A percentile compares a stretch with the other conserved stretches of the same genome.
phyloP scores from a whole-genome alignment of 2,797 vertebrate genomes.

The Malurus leucopterus region DNA sequence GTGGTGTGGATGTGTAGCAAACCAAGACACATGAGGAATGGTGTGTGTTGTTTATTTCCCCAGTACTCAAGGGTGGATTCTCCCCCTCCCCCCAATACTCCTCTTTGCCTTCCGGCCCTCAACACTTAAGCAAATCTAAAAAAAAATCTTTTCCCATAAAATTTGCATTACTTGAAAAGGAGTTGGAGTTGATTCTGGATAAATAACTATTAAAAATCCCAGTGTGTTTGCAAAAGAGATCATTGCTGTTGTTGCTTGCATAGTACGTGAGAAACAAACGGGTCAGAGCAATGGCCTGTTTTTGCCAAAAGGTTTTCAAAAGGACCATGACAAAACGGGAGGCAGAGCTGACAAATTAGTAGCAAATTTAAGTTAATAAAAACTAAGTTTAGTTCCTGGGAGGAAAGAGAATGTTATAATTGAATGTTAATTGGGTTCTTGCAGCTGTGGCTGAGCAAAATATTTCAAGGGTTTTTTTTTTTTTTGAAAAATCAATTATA shows the following conservation, averaged over 20 bases:
- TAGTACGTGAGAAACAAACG: neutral
- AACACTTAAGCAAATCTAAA: neutral
- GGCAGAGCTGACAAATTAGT: neutral
- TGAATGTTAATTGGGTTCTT: neutral
- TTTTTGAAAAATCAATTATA: neutral
- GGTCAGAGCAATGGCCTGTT: neutral
- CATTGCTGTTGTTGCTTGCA: neutral
- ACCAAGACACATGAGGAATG: neutral
- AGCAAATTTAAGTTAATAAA: neutral
- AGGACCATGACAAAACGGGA: neutral
- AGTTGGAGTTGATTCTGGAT: neutral
- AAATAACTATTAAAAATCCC: neutral
- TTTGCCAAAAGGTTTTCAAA: neutral
- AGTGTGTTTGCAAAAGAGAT: neutral
- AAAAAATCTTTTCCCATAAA: neutral
- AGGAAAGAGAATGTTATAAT: neutral
- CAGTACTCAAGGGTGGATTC: neutral
- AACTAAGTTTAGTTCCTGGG: neutral
- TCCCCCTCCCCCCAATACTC: accelerated
- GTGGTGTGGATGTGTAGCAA: neutral
- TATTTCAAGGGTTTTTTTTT: neutral
- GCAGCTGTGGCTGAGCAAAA: neutral
- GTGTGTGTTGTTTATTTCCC: neutral
- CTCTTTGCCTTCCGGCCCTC: neutral
- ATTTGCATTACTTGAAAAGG: neutral